Evolutionary conservation across 2,888 invertebrate species (phyloP), one percentile per base, ranked within the genome.

Genomic region (Synanthedon formicaeformis): DNA sequence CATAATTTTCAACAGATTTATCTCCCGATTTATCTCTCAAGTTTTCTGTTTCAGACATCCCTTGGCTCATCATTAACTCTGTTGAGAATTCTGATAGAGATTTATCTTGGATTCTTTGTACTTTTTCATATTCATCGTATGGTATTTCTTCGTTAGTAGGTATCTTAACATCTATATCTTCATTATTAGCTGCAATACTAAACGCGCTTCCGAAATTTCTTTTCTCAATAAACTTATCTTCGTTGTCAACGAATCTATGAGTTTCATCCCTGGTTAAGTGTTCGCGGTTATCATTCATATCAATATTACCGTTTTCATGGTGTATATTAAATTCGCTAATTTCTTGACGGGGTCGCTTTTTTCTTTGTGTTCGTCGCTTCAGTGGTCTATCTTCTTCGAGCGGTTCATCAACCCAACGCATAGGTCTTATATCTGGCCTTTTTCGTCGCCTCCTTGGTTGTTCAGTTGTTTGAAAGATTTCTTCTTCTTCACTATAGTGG

Each of bases 321-420:
- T 34, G 34, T 34, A 10, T 34, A 34, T 34, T 34, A n/a, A 45
- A 45, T 45, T 45, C 45, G 14, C 13, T 45, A 8, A 50, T n/a
- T 40, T 50, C 50, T 6, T 23, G 27, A n/a, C 16, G 27, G 23
- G 81, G 81, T 52, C 74, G 71, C 58, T 80, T 85, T 62, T 77
- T 74, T 64, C 77, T 71, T 27, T 71, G 69, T 2, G 73, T 74
- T 64, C 80, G 69, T 63, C 81, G 76, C 61, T 80, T 69, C n/a
- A 71, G 52, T 1, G 80, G 77, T 59, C 75, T 73, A 48, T 73
- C 68, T 54, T 56, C 52, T 50, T 82, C 81, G 48, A 74, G 67
- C 11, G 75, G 65, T 5, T 86, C 78, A 55, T 84, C 84, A 8
- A 74, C 73, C 66, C 83, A 87, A 61, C 81, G 63, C 68, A 67